These are phyloP conservation scores for Syngnathus scovelli DNA, from an alignment of 2,113 vertebrate species.

Conservation along the genomic window DNA sequence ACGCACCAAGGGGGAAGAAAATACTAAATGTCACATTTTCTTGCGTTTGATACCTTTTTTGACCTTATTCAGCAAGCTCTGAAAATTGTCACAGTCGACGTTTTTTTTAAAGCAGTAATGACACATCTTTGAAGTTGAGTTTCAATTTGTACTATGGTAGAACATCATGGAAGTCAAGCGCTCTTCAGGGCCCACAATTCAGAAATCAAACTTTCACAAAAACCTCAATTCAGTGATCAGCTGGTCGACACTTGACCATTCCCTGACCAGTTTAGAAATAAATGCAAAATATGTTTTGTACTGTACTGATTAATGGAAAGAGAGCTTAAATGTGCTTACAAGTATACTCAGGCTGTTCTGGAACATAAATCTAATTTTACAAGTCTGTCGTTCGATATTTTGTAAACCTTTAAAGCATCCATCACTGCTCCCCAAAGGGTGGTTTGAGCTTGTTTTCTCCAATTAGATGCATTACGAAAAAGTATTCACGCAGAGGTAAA, in stretches of 20 bases:
- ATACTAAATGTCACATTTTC: not conserved
- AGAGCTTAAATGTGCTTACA: too few relatives aligned
- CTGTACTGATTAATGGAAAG: too few relatives aligned
- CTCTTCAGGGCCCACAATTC: not conserved
- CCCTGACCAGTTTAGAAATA: too few relatives aligned
- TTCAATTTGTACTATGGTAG: not conserved
- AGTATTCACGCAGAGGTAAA: slow-evolving; percentile 17
- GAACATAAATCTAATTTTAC: too few relatives aligned
- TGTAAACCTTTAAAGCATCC: not conserved
- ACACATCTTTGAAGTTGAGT: not conserved
- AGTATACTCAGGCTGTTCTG: too few relatives aligned
- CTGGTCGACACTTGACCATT: too few relatives aligned
- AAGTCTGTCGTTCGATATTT: too few relatives aligned
- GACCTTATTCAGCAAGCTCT: slow-evolving; percentile 1
- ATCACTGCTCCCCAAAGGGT: not conserved
- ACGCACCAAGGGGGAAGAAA: not conserved
- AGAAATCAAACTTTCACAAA: not conserved
- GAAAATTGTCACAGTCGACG: not conserved
- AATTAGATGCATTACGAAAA: slow-evolving; percentile 7
- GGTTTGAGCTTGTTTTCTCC: not conserved
- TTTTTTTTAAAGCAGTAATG: not conserved
- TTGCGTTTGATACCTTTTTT: not conserved
- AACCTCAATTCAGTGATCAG: not conserved
- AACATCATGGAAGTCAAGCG: not conserved
- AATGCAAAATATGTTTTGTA: too few relatives aligned